Base-by-base conservation (phyloP, 2,888 invertebrate species). In the Oeneis ivallda region DNA sequence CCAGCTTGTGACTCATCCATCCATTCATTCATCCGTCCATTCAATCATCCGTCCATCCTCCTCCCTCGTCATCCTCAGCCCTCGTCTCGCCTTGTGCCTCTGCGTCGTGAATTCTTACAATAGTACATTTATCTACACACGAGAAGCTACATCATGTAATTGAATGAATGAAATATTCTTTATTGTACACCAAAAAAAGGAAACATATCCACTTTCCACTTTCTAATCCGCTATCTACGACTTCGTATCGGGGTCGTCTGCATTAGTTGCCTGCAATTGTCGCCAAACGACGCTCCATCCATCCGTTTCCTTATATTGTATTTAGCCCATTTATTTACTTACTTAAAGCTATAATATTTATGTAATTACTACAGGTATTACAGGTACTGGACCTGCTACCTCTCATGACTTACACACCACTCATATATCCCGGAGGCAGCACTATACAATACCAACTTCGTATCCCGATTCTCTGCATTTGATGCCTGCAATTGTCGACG, bases 401-500 rank as follows among this genome's bases (percentile, higher is more conserved):
- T 67, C 73, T 62, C 71, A 49, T 72, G 8, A 53, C 67, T 75
- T 75, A 59, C 1, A n/a, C 17, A 39, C 34, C 34, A 47, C 50
- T 69, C 73, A 75, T 71, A 74, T 77, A 80, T 76, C 78, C 79
- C 80, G 72, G 66, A 77, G 81, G 80, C 81, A 74, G 80, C 80
- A 79, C 78, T 74, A 76, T 73, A 80, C 81, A 83, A 82, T 81
- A 47, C 47, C 75, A 75, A n/a, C 73, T 75, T 70, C 71, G 74
- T 76, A 76, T 80, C 77, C 76, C 69, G 75, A 72, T 71, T 76
- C 77, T 39, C 45, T 58, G 74, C 80, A 81, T 83, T 83, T 77
- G 81, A 79, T 81, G 78, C 79, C 75, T 79, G 73, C 81, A 80
- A 81, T 84, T 80, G 84, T 82, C 1, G 7, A 1, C 5, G 37